Base-by-base conservation (phyloP, 1,140 invertebrate genomes). In the Macrosteles quadrilineatus region DNA sequence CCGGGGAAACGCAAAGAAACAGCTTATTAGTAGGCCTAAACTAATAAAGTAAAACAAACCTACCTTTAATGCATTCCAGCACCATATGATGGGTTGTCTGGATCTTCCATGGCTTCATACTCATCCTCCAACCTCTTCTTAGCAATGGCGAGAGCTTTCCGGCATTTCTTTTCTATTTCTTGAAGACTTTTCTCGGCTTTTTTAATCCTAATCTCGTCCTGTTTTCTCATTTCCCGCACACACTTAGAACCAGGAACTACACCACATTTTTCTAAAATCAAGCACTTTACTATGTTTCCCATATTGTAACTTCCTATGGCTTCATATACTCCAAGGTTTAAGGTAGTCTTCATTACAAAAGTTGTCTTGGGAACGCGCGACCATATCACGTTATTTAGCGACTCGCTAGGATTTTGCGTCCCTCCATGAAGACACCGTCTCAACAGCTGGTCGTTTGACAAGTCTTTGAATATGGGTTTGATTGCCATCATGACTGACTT, bases 21-120 rank as follows among this genome's bases (percentile, higher is more conserved):
- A 12, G 50, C 4, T 14, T 12, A 17, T 31, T 21, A 36, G 14
- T 36, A 1, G 11, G 17, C 25, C 27, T 11, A 21, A 17, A 25
- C 64, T 27, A 27, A 43, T 29, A 47, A 25, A 67, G 30, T 29
- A 32, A n/a, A 21, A 47, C 23, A 45, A 50, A 25, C 27, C 4
- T 68, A 27, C 47, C n/a, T n/a, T 71, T 30, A 68, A 29, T 71
- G 50, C 45, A 71, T 55, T 27, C 70, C 66, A 62, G 47, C 53
- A 17, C 53, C 53, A 71, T 71, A 71, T 21, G 66, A n/a, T 68
- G 70, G 70, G 19, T 68, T 47, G 57, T 68, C 66, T 36, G 43
- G 45, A 47, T 68, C 70, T 29, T 71, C 70, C 64, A 53, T 12
- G 21, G 32, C 47, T 19, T 68, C 47, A 27, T 68, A 68, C 9